Conservation (phyloP, 2,888 invertebrate species). For the Drosophila cognata region DNA sequence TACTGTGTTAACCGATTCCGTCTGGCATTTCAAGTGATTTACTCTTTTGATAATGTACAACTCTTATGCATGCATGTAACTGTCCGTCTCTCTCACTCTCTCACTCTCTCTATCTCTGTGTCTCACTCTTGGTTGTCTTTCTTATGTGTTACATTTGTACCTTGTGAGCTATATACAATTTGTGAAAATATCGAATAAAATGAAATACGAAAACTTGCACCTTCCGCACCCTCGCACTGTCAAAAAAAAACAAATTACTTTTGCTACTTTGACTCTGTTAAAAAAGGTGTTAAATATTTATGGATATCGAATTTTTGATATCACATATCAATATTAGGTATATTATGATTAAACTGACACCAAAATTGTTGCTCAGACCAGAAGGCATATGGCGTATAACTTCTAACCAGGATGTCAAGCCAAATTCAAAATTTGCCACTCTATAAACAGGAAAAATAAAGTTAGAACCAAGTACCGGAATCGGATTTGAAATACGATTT, state of each 20-base stretch:
- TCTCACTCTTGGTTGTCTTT: not conserved
- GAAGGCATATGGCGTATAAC: not conserved
- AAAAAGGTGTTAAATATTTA: not conserved
- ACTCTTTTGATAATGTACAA: constrained; percentile 61
- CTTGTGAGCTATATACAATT: constrained; percentile 21
- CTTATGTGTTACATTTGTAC: constrained; percentile 34
- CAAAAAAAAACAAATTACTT: constrained; percentile 13
- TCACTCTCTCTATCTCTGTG: not conserved
- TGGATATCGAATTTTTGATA: not conserved
- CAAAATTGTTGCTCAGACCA: not conserved
- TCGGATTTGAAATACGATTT: not conserved
- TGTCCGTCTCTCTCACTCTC: not conserved
- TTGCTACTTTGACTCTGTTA: constrained; percentile 3
- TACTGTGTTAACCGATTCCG: constrained; percentile 43
- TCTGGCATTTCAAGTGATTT: constrained; percentile 63
- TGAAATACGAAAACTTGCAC: constrained; percentile 19
- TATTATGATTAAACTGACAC: not conserved
- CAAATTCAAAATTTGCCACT: no score
- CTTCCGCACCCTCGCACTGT: constrained; percentile 13
- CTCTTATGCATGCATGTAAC: constrained; percentile 26
- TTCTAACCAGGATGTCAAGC: not conserved
- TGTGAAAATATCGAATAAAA: constrained; percentile 15
- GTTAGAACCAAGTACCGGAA: not conserved
- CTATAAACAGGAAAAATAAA: not conserved
- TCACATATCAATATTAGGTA: not conserved